Conservation (phyloP, 2,888 invertebrate species). For the Ceraclea dissimilis region DNA sequence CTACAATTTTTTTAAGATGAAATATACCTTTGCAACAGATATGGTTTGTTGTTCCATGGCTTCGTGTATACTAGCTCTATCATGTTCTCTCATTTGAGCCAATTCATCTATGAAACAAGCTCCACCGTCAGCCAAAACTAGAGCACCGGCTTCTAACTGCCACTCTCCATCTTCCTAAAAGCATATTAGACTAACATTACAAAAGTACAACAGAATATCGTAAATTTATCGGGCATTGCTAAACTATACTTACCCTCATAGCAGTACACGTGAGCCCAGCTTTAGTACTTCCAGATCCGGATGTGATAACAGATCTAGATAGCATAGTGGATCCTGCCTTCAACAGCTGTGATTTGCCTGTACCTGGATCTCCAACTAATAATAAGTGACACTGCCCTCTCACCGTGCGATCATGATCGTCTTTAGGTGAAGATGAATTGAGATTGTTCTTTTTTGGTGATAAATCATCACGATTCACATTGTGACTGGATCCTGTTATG, state of each 20-base stretch:
- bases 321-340: slow-evolving; percentile 55
- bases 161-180: slow-evolving; percentile 80
- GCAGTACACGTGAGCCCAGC: slow-evolving; percentile 88
- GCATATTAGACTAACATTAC: no score
- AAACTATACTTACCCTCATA: slow-evolving; percentile 53
- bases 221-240: no score
- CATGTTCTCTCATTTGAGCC: slow-evolving; percentile 73
- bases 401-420: slow-evolving; percentile 40
- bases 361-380: slow-evolving; percentile 82
- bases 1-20: neutral
- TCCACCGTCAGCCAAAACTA: slow-evolving; percentile 83
- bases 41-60: slow-evolving; percentile 95
- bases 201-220: no score
- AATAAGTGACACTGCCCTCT: slow-evolving; percentile 80
- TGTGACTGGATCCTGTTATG: slow-evolving; percentile 42
- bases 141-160: slow-evolving; percentile 85
- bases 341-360: slow-evolving; percentile 81
- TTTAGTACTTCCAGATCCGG: slow-evolving; percentile 77
- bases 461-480: slow-evolving; percentile 31
- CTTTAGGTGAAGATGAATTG: slow-evolving; percentile 27
- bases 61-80: slow-evolving; percentile 79
- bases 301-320: slow-evolving; percentile 73
- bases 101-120: slow-evolving; percentile 91
- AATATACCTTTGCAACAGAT: slow-evolving; percentile 74
- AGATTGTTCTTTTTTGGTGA: slow-evolving; percentile 7